Percentiles rank a stretch among this genome's conserved stretches.
phyloP scores from a whole-genome alignment of 1,140 invertebrate genomes.

The Heliconius eleuchia region DNA sequence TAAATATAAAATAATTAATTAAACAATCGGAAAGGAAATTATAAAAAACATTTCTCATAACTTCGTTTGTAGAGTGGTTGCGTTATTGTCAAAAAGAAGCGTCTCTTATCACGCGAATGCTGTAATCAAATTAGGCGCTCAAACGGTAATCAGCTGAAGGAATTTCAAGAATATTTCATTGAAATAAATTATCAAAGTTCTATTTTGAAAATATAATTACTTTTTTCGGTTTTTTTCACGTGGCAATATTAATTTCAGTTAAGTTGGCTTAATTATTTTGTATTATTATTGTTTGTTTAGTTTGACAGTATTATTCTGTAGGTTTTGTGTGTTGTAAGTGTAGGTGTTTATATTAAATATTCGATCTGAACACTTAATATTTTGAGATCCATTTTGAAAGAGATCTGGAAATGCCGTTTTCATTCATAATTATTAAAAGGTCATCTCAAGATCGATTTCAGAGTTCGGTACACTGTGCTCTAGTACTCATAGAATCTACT shows the following conservation, averaged over 20 bases:
- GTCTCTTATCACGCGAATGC: not conserved
- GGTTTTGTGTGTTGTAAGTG: too few relatives aligned
- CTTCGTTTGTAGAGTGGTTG: not conserved
- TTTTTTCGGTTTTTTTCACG: not conserved
- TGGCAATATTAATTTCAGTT: not conserved
- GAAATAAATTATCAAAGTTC: conserved; percentile 1
- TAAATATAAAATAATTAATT: too few relatives aligned
- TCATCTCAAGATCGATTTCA: too few relatives aligned
- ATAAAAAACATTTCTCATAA: not conserved
- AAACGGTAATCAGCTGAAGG: not conserved
- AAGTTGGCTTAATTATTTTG: not conserved
- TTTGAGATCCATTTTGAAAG: too few relatives aligned
- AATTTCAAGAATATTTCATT: not conserved
- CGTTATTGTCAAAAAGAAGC: not conserved
- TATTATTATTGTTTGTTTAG: too few relatives aligned
- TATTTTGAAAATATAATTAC: not conserved
- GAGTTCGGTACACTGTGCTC: too few relatives aligned
- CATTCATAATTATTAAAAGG: too few relatives aligned
- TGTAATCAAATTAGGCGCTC: not conserved
- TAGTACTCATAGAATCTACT: too few relatives aligned
- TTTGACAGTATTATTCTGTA: too few relatives aligned
- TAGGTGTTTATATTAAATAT: too few relatives aligned
- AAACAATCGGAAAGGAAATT: not conserved
- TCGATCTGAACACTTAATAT: too few relatives aligned
- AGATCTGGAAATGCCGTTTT: too few relatives aligned